Base-by-base conservation (phyloP, 2,888 invertebrate species). In the Lacanobia wlatinum region DNA sequence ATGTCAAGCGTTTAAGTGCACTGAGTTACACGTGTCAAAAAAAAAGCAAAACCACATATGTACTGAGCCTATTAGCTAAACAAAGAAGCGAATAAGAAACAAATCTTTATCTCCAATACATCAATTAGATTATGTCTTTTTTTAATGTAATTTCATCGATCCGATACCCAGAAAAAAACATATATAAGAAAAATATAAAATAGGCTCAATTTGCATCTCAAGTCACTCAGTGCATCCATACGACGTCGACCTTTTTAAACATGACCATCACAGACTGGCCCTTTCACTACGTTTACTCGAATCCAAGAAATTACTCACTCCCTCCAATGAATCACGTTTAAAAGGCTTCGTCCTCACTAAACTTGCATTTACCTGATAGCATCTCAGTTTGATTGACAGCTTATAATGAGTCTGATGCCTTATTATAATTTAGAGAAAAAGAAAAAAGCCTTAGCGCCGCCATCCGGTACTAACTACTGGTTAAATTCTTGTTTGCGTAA, bases 401-500 rank as follows among this genome's bases (percentile, higher is more conserved):
- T 88, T 87, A 91, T 82, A 81, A 81, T 78, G 82, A 82, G 89
- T 90, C 87, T 87, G 90, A 93, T 91, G 92, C 89, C 89, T 91
- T 90, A 89, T 88, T 90, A 90, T 92, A 91, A 90, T 90, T 91
- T 79, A 83, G 82, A 88, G 82, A 90, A 86, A 91, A 90, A 89
- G 70, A 84, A 92, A 89, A 90, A 88, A 88, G 82, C 21, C 56
- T 73, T 73, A 76, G 78, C 75, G 76, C 83, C 76, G 81, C 76
- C 84, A 88, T 89, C 88, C 89, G 86, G 84, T 83, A 82, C 78
- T 91, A 91, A 92, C 92, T 91, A 90, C 91, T 92, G 90, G 89
- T 90, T 89, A 90, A 90, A 92, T 90, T 91, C 87, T 90, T 90
- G 86, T 91, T 93, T 92, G 91, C 91, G 92, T 90, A 93, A 94